A percentile compares a stretch with the other conserved stretches of the same genome.
These are phyloP conservation scores for Agriopis leucophaearia DNA, from an alignment of 2,888 invertebrate genomes.

Conservation along the genomic window DNA sequence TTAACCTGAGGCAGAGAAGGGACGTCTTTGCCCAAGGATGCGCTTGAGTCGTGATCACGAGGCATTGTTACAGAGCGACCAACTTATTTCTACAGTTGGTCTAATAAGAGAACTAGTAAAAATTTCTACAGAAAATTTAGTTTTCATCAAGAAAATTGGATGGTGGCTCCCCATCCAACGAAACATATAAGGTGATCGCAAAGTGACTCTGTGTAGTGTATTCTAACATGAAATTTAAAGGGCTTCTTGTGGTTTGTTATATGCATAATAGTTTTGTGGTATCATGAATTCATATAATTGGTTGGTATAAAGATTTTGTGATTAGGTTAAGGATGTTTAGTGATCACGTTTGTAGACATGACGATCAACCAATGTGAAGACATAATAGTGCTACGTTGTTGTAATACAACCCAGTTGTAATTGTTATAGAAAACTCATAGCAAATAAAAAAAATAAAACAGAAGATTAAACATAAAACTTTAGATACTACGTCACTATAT, in stretches of 20 bases:
- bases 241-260: conserved; percentile 33
- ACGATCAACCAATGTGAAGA: neutral
- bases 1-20: conserved; percentile 74
- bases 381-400: no score
- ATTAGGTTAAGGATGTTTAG: conserved; percentile 11
- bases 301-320: neutral
- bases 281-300: conserved; percentile 15
- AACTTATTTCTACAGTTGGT: conserved; percentile 24
- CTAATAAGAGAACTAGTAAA: neutral
- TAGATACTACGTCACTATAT: no score
- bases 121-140: no score
- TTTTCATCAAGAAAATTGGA: neutral
- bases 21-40: conserved; percentile 75
- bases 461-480: no score
- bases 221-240: conserved; percentile 41
- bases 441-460: no score
- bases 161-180: neutral
- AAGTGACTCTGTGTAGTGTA: neutral
- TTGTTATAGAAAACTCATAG: no score
- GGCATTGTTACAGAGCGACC: conserved; percentile 62
- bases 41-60: conserved; percentile 77
- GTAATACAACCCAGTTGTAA: no score
- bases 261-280: conserved; percentile 21
- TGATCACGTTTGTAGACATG: neutral
- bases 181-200: neutral